Percentiles rank a stretch among this genome's conserved stretches.
These are phyloP conservation scores for Phallusia fumigata DNA, from an alignment of 23 tunicate species.

Conservation along the genomic window DNA sequence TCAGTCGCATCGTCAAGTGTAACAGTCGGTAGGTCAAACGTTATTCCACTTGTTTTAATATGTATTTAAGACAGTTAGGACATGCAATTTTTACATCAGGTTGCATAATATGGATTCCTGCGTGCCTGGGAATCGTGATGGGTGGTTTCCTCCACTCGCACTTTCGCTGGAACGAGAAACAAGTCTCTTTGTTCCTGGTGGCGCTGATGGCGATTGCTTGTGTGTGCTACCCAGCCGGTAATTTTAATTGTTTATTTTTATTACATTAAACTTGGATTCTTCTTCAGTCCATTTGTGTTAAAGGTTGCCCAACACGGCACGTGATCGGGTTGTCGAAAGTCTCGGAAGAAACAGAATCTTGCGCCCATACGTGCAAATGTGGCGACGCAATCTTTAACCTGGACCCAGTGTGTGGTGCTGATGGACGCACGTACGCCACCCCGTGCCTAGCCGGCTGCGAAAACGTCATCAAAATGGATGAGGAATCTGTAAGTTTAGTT, in stretches of 20 bases:
- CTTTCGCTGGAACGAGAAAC: constrained; percentile 2
- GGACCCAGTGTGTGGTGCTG: constrained; percentile 43
- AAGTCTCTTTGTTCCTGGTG: constrained; percentile 16
- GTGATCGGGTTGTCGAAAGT: constrained; percentile 19
- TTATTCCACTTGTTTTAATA: neutral
- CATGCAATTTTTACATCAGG: neutral
- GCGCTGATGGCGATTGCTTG: constrained; percentile 11
- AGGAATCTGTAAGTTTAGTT: neutral
- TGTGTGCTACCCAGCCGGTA: constrained; percentile 34
- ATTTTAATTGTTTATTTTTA: neutral
- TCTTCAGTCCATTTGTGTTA: neutral
- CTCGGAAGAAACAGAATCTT: neutral
- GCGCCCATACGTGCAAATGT: constrained; percentile 24
- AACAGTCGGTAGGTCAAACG: constrained; percentile 19
- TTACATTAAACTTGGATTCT: neutral
- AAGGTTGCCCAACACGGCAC: constrained; percentile 26
- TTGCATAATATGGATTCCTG: constrained; percentile 32
- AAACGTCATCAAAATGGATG: neutral
- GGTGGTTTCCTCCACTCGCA: constrained; percentile 30
- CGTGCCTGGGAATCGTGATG: constrained; percentile 24
- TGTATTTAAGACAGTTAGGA: neutral
- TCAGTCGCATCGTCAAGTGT: constrained; percentile 22
- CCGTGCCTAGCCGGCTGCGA: constrained; percentile 39
- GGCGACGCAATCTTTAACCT: neutral
- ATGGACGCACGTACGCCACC: constrained; percentile 27